Evolutionary conservation across 1,140 invertebrate genomes (phyloP).

Genomic region (Lethrus apterus): DNA sequence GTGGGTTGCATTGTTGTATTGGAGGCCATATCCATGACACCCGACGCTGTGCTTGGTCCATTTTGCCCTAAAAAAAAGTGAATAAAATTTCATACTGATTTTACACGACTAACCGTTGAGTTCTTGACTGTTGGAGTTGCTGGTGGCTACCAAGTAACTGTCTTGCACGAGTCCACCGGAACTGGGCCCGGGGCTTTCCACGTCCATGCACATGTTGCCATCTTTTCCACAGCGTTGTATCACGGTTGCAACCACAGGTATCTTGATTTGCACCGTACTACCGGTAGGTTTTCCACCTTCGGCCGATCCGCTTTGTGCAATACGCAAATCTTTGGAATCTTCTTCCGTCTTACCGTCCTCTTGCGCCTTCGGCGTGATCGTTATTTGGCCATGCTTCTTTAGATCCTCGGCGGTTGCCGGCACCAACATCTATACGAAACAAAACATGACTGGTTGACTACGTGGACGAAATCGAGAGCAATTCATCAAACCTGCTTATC

Average conservation of each 20-base stretch:
- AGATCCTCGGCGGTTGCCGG: constrained; percentile 38
- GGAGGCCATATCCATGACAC: too few relatives aligned
- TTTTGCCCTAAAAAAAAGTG: too few relatives aligned
- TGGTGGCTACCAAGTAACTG: constrained; percentile 6
- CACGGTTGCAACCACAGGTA: constrained; percentile 38
- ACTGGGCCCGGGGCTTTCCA: constrained; percentile 31
- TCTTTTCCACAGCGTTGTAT: constrained; percentile 29
- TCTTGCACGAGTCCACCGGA: constrained; percentile 2
- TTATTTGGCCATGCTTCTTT: constrained; percentile 35
- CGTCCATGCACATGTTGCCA: constrained; percentile 24
- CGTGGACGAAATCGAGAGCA: not conserved
- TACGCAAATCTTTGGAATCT: not conserved
- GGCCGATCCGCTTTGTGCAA: not conserved
- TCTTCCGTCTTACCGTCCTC: constrained; percentile 10
- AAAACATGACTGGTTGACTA: not conserved
- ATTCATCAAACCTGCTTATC: constrained; percentile 45
- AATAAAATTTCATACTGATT: too few relatives aligned
- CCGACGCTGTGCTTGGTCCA: too few relatives aligned
- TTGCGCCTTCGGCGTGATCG: constrained; percentile 25
- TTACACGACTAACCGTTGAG: too few relatives aligned
- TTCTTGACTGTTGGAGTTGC: not conserved
- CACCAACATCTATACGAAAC: constrained; percentile 29
- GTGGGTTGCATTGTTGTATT: too few relatives aligned
- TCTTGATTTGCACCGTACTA: constrained; percentile 34
- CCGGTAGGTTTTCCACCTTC: constrained; percentile 19